Percentiles rank a stretch among this genome's conserved stretches.
These are phyloP conservation scores for Zoroaster sp. DNA, from an alignment of 53 echinoderm and acorn worm species.

Conservation along the genomic window DNA sequence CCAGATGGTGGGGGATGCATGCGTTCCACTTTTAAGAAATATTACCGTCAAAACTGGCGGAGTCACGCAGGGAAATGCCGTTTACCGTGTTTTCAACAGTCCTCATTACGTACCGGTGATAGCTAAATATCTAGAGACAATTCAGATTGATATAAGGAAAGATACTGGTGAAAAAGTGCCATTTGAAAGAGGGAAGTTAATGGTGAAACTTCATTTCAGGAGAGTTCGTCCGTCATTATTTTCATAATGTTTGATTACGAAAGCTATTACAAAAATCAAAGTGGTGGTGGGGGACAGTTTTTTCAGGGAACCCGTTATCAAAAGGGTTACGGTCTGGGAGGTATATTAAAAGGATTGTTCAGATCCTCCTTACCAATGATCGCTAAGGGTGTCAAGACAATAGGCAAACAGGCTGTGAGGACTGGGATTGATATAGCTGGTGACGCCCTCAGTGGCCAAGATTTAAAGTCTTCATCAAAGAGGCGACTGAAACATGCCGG, in stretches of 20 bases:
- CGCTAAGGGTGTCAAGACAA: constrained; percentile 29
- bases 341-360: constrained; percentile 60
- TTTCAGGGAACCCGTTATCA: background rate
- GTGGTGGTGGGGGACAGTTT: constrained; percentile 24
- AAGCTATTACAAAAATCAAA: constrained; percentile 15
- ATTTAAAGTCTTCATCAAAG: constrained; percentile 37
- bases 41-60: constrained; percentile 4
- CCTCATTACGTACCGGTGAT: constrained; percentile 70
- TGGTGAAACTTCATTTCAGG: constrained; percentile 74
- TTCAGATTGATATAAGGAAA: constrained; percentile 69
- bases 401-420: constrained; percentile 57
- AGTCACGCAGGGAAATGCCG: background rate
- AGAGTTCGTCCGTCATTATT: background rate
- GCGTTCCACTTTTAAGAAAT: background rate
- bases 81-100: background rate
- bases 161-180: constrained; percentile 51
- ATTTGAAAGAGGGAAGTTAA: constrained; percentile 73
- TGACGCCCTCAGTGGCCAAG: constrained; percentile 29
- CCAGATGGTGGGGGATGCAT: constrained; percentile 58
- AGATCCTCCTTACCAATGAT: constrained; percentile 47
- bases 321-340: constrained; percentile 53
- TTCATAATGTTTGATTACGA: background rate
- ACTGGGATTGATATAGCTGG: constrained; percentile 28
- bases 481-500: constrained; percentile 45
- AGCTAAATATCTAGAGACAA: constrained; percentile 46